A percentile compares a stretch with the other conserved stretches of the same genome.
Conservation (phyloP, 1,140 invertebrate genomes). For the Heliconius congener region DNA sequence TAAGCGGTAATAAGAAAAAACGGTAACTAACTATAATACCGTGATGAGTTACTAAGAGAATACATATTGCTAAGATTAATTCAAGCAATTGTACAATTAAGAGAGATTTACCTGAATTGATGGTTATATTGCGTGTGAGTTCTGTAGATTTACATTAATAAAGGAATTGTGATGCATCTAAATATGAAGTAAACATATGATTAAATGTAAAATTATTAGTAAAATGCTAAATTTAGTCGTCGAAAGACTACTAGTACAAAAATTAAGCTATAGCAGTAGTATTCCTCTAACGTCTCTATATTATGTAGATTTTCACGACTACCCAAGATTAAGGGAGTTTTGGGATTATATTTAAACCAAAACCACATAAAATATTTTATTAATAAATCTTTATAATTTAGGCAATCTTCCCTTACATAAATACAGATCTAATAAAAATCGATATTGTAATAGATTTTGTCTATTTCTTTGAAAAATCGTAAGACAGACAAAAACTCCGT, state of each 20-base stretch:
- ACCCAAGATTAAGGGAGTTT: background rate
- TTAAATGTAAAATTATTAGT: too few relatives aligned
- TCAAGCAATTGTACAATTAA: background rate
- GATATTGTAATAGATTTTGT: background rate
- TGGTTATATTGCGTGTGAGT: constrained; percentile 26
- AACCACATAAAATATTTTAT: background rate
- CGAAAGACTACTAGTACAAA: background rate
- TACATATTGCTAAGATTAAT: background rate
- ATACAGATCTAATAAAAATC: background rate
- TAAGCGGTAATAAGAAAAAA: background rate
- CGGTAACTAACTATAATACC: background rate
- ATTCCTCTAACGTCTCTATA: too few relatives aligned
- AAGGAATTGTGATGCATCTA: background rate
- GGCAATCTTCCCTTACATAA: background rate
- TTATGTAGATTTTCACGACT: too few relatives aligned
- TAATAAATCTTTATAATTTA: background rate
- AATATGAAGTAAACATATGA: background rate
- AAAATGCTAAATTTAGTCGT: background rate
- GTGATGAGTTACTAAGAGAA: background rate
- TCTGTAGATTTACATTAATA: constrained; percentile 12
- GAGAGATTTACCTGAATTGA: constrained; percentile 15
- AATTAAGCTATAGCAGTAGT: background rate
- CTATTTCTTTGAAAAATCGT: background rate
- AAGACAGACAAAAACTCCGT: background rate
- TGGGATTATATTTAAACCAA: background rate